Evolutionary conservation across 2,113 vertebrate genomes (phyloP).

Genomic region (Hyla sarda): DNA sequence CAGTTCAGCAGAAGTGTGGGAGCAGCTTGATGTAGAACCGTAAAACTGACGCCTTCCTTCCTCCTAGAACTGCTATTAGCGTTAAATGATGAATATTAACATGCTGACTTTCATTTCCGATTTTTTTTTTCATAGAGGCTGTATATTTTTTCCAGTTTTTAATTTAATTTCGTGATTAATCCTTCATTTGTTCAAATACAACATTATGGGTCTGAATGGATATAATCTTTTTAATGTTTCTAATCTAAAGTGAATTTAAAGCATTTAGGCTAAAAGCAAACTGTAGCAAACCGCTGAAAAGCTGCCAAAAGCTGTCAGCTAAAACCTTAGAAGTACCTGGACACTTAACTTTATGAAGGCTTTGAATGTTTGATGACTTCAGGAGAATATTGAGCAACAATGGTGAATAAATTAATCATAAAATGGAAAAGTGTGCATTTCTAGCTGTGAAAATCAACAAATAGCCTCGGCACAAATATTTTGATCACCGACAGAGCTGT

Average conservation of each 20-base stretch:
- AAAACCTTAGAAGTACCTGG: constrained; percentile 44
- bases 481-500: constrained; percentile 19
- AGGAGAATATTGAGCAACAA: constrained; percentile 29
- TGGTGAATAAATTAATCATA: constrained; percentile 39
- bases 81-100: no score
- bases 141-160: neutral
- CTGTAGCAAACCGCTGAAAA: constrained; percentile 16
- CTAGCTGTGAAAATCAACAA: constrained; percentile 17
- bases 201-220: neutral
- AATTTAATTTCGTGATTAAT: neutral
- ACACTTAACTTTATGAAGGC: constrained; percentile 25
- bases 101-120: no score
- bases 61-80: no score
- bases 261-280: constrained; percentile 25
- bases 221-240: constrained; percentile 16
- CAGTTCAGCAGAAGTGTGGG: neutral
- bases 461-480: constrained; percentile 40
- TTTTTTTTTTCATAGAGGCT: neutral
- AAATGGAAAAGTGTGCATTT: constrained; percentile 11
- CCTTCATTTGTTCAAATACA: constrained; percentile 14
- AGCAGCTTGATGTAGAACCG: neutral
- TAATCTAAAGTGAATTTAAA: constrained; percentile 15
- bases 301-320: constrained; percentile 38
- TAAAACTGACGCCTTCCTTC: neutral
- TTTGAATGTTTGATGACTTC: constrained; percentile 43